Evolutionary conservation across 2,797 vertebrate species (phyloP), one percentile per base, ranked within the genome.

Genomic region (Microcaecilia unicolor): DNA sequence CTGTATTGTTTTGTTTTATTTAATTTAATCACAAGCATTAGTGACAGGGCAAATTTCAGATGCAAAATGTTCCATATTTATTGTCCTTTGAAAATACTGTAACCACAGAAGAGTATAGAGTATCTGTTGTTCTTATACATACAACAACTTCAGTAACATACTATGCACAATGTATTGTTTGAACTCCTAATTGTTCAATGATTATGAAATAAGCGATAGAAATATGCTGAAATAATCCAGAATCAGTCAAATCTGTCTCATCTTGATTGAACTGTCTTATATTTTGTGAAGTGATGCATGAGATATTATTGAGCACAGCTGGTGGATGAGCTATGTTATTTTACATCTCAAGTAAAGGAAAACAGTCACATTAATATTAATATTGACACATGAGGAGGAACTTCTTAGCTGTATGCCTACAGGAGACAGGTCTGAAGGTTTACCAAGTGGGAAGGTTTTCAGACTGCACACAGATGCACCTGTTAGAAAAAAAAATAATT

Each of bases 361-460:
- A 46, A 45, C 2, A 20, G 38, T 28, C 47, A 51, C 37, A 47
- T 4, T 15, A 31, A 64, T 15, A 20, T 3, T 43, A 53, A 51
- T 57, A 64, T 33, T 42, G 59, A 49, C 53, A 58, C 18, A 25
- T 39, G 47, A 59, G 52, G 37, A 23, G 48, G 52, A 67, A 61
- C 25, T 15, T 11, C 35, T 31, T 51, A 45, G 51, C 43, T 44
- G 31, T 12, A 47, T 24, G 45, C 30, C 26, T 36, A 37, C 14
- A 37, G 18, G 34, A 17, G 20, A 50, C 18, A 48, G 19, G 15
- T n/a, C 40, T 42, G 39, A 40, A 56, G 24, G 15, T 23, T 46
- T 51, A 9, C 11, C 10, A 55, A 40, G 27, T 17, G 22, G 11
- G 12, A 21, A 10, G 7, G 49, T 52, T 34, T 15, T 13, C 18